These are phyloP conservation scores for Drosophila sordidapex DNA, from an alignment of 2,888 invertebrate species.

Conservation along the genomic window DNA sequence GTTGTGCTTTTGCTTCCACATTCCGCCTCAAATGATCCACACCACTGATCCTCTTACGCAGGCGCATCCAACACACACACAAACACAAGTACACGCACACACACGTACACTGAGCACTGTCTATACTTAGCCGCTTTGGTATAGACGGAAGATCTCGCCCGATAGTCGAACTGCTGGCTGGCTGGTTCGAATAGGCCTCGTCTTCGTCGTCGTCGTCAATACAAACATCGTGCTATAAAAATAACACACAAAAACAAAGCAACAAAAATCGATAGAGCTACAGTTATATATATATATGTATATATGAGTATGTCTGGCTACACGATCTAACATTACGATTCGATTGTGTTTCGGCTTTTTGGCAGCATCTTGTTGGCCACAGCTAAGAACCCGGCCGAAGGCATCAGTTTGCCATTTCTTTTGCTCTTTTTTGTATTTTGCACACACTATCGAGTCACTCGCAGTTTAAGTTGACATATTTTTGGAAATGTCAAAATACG, in stretches of 20 bases:
- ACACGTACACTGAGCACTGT: conserved; percentile 10
- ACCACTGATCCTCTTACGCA: conserved; percentile 66
- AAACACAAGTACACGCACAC: conserved; percentile 9
- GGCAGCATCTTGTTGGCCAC: conserved; percentile 49
- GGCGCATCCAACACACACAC: conserved; percentile 54
- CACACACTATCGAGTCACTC: conserved; percentile 49
- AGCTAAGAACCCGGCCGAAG: conserved; percentile 41
- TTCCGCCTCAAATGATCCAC: conserved; percentile 62
- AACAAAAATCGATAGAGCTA: conserved; percentile 26
- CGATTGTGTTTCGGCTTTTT: conserved; percentile 62
- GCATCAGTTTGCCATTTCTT: conserved; percentile 67
- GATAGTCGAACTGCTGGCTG: conserved; percentile 62
- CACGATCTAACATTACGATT: conserved; percentile 66
- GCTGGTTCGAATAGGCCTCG: conserved; percentile 44
- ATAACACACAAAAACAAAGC: conserved; percentile 56
- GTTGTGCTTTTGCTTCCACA: conserved; percentile 42
- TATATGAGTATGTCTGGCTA: conserved; percentile 16
- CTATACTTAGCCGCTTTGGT: conserved; percentile 70
- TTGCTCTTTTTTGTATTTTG: conserved; percentile 4
- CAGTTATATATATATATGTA: background rate
- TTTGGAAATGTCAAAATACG: conserved; percentile 78
- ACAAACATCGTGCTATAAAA: conserved; percentile 59
- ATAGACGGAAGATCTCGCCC: conserved; percentile 57
- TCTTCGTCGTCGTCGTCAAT: conserved; percentile 22
- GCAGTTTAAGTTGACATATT: conserved; percentile 70